These are phyloP conservation scores for Sus cebifrons DNA, from an alignment of 2,797 vertebrate genomes.

Conservation along the genomic window DNA sequence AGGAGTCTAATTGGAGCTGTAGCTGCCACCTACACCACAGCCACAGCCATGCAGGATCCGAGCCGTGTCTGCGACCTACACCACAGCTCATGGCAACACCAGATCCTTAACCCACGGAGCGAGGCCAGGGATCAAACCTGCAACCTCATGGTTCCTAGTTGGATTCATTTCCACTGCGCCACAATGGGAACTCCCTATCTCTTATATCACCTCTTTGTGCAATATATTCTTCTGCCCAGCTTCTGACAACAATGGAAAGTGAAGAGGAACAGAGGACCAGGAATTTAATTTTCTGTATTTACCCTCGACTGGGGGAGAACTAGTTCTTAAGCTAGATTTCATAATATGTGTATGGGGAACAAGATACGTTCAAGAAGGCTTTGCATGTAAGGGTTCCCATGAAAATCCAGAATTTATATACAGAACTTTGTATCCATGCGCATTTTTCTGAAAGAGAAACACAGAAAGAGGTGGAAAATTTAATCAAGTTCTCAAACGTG, in stretches of 20 bases:
- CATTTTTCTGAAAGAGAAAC: slow-evolving; percentile 2
- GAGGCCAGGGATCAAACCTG: too few species aligned
- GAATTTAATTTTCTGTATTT: neutral
- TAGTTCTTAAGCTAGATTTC: neutral
- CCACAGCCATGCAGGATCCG: too few species aligned
- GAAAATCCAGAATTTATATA: neutral
- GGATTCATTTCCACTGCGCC: too few species aligned
- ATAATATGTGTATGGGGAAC: accelerated
- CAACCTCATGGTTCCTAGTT: too few species aligned
- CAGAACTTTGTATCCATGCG: neutral
- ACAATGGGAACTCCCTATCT: too few species aligned
- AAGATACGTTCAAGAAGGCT: neutral
- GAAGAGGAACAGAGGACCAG: neutral
- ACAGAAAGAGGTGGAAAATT: neutral
- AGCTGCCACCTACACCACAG: too few species aligned
- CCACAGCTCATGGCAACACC: too few species aligned
- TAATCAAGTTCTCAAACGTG: neutral
- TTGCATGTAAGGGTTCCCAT: neutral
- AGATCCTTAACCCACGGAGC: too few species aligned
- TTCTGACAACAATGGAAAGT: neutral
- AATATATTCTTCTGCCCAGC: neutral
- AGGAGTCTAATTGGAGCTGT: too few species aligned
- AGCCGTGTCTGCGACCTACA: too few species aligned
- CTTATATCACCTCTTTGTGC: neutral
- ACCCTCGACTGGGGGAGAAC: neutral